Conservation (phyloP, 2,888 invertebrate species). For the Ichneumoninae sp. region DNA sequence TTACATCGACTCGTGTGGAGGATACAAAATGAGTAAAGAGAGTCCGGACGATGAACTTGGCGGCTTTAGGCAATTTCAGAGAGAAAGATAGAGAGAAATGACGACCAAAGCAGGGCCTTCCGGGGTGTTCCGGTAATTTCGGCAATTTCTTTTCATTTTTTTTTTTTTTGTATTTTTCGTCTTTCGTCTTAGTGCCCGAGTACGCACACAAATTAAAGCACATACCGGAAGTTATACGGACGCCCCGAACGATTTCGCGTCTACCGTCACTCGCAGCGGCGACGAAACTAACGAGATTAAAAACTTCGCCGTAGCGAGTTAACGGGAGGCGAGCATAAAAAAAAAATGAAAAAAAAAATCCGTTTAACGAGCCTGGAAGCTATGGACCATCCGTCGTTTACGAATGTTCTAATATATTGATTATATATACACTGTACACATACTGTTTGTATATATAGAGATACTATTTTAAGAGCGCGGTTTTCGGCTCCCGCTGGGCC, state of each 20-base stretch:
- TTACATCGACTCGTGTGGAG: conserved; percentile 11
- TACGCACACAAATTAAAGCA: conserved; percentile 16
- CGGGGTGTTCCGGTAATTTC: conserved; percentile 24
- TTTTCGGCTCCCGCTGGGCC: conserved; percentile 50
- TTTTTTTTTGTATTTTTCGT: not conserved
- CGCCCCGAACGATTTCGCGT: conserved; percentile 37
- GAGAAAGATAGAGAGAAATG: conserved; percentile 41
- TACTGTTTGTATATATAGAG: conserved; percentile 78
- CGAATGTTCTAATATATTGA: conserved; percentile 69
- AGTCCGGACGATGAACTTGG: conserved; percentile 38
- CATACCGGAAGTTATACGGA: conserved; percentile 33
- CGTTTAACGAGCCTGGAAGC: conserved; percentile 56
- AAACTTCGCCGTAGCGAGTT: conserved; percentile 58
- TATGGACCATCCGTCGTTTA: conserved; percentile 66
- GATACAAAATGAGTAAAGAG: not conserved
- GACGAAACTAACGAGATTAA: conserved; percentile 46
- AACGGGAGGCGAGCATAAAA: conserved; percentile 36
- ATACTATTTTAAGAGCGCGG: conserved; percentile 75
- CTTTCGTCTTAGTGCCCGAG: not conserved
- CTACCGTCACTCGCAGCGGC: conserved; percentile 57
- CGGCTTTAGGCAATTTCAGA: conserved; percentile 67
- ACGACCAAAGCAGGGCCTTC: conserved; percentile 59
- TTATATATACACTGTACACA: conserved; percentile 66
- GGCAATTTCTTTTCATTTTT: not conserved
- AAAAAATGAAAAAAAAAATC: conserved; percentile 23